Base-by-base conservation (phyloP, 2,888 invertebrate species). In the Diarsia mendica region DNA sequence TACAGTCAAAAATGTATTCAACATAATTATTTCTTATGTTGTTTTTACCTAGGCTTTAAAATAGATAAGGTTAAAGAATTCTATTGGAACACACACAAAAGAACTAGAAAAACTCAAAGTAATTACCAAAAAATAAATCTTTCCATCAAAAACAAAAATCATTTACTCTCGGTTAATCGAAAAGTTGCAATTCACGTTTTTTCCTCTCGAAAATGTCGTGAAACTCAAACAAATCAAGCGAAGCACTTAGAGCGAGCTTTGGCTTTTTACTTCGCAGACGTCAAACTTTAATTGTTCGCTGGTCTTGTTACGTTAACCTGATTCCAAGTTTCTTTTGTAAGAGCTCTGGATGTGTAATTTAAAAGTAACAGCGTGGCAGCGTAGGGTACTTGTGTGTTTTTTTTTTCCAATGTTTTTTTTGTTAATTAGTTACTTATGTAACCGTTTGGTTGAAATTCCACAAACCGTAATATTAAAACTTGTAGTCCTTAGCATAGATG, bases 161-260 rank as follows among this genome's bases (percentile, higher is more conserved):
- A 75, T 79, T 83, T 73, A 71, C 68, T 80, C 51, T 74, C 28
- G 13, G 23, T 80, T 81, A 65, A 86, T 84, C 74, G 63, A 77
- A 79, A 84, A 82, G 86, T 80, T 73, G 28, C 64, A 75, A 66
- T 72, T 75, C 39, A 77, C 49, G 44, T 77, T 76, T 88, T 84
- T 88, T 89, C 84, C 85, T 89, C 83, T 80, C 83, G 80, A 88
- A 90, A 89, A 87, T 86, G 76, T 90, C 89, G 89, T 86, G 85
- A 88, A 94, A 95, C 92, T 93, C 93, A 94, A 94, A 95, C 93
- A 94, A 94, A 95, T 94, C 92, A 92, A 92, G 89, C 86, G 83
- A 88, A 93, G 92, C 93, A 93, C 94, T 94, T 94, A 93, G 87
- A 88, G 79, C 82, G 79, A 86, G 83, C 86, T 88, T 88, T 88